Evolutionary conservation across 35 echinoderm and acorn worm species (phyloP), one percentile per base, ranked within the genome.

Genomic region (Lytechinus pictus): DNA sequence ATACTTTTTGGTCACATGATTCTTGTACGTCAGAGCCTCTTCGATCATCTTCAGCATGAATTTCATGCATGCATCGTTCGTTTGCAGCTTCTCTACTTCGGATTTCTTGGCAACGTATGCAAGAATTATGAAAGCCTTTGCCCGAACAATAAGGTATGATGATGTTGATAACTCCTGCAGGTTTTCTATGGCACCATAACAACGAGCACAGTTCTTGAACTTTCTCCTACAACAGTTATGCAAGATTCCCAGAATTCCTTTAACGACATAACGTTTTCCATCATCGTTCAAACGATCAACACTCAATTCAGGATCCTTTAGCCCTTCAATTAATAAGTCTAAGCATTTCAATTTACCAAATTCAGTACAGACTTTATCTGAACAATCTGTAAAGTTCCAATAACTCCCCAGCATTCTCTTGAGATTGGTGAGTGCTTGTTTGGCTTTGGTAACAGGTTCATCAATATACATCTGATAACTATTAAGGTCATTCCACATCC

Each of bases 321-420:
- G 86, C 24, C 97, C 98, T 91, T 96, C 96, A 7, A 98, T 87
- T 51, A 97, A 86, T 5, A 96, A 57, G 8, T 95, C 94, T 71
- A 98, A 55, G 53, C 94, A 94, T 55, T 92, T 96, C 3, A 90
- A 86, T 28, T 95, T 86, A 0, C 96, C 97, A 21, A 99, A 86
- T 16, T 58, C 61, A 53, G 58, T 94, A 60, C 96, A 95, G 14
- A 95, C 54, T 54, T 92, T 58, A 53, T 54, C 54, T 52, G 95
- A 96, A 28, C 94, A 94, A 53, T 99, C 98, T 86, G 97, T 97
- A 91, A 96, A 98, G 86, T 98, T 99, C 98, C 98, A 99, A 60
- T 96, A 99, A 29, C 55, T 90, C 54, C 88, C 91, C 55, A 91
- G 86, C 92, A 97, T 95, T 94, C 95, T 97, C 92, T 97, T 97